A percentile compares a stretch with the other conserved stretches of the same genome.
These are phyloP conservation scores for Drosophila eugracilis DNA, from an alignment of 1,140 invertebrate species.

Conservation along the genomic window DNA sequence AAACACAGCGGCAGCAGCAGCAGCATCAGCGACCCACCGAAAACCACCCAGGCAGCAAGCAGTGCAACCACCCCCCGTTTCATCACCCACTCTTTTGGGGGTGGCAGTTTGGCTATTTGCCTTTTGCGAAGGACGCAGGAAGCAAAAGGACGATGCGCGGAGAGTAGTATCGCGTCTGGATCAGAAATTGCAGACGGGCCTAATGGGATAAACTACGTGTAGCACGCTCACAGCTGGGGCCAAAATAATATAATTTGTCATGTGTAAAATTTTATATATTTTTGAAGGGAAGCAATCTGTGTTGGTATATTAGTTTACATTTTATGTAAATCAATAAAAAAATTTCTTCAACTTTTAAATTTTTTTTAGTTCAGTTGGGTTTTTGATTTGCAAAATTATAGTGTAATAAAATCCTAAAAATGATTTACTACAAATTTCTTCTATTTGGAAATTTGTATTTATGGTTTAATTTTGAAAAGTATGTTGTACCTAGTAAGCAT, in stretches of 20 bases:
- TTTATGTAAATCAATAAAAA: neutral
- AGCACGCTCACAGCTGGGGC: constrained; percentile 12
- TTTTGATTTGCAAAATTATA: too few relatives aligned
- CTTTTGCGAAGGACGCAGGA: constrained; percentile 29
- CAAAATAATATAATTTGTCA: constrained; percentile 9
- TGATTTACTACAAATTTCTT: too few relatives aligned
- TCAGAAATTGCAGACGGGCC: constrained; percentile 67
- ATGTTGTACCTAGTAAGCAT: too few relatives aligned
- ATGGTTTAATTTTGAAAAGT: too few relatives aligned
- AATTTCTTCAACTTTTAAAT: too few relatives aligned
- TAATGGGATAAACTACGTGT: constrained; percentile 73
- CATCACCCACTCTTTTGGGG: constrained; percentile 35
- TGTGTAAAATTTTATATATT: neutral
- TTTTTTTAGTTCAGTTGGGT: too few relatives aligned
- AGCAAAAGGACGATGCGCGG: constrained; percentile 18
- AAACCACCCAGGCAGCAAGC: constrained; percentile 14
- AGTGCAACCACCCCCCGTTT: constrained; percentile 20
- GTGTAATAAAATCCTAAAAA: too few relatives aligned
- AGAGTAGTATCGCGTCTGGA: constrained; percentile 35
- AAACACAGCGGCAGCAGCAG: constrained; percentile 11
- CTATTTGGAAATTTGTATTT: too few relatives aligned
- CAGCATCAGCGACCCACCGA: constrained; percentile 23
- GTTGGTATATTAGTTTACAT: neutral
- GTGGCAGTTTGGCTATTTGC: constrained; percentile 66
- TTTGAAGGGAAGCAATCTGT: neutral